phyloP scores from a whole-genome alignment of 1,140 invertebrate species.

The Aphis gossypii region DNA sequence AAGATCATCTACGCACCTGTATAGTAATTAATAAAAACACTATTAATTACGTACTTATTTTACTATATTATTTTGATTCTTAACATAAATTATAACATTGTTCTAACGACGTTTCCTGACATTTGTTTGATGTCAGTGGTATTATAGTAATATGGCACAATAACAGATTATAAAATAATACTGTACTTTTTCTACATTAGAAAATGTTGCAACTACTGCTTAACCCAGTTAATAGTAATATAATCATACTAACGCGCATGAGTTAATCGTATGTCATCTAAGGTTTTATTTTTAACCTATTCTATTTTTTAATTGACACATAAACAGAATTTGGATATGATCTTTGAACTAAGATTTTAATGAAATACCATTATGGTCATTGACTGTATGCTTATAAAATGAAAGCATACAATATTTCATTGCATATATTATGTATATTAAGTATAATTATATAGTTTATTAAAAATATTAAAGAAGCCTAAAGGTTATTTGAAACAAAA shows the following conservation, averaged over 20 bases:
- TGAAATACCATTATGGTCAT: neutral
- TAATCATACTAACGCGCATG: neutral
- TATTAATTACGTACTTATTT: neutral
- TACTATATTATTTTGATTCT: too few species aligned
- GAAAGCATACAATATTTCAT: neutral
- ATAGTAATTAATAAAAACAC: neutral
- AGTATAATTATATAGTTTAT: neutral
- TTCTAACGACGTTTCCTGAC: fast-evolving
- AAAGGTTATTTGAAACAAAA: neutral
- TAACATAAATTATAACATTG: neutral
- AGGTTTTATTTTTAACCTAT: neutral
- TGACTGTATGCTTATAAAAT: neutral
- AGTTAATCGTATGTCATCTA: neutral
- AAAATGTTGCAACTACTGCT: too few species aligned
- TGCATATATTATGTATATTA: neutral
- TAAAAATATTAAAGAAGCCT: neutral
- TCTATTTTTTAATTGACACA: neutral
- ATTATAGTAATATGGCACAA: neutral
- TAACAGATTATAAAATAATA: neutral
- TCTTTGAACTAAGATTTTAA: slow-evolving; percentile 14
- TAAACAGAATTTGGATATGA: neutral
- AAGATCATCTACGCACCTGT: neutral
- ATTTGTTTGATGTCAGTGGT: neutral
- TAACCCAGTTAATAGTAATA: neutral
- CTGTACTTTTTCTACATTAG: neutral